Percentiles rank a stretch among this genome's conserved stretches.
Evolutionary conservation across 2,888 invertebrate genomes (phyloP).

Genomic region (Drosophila prolongata): DNA sequence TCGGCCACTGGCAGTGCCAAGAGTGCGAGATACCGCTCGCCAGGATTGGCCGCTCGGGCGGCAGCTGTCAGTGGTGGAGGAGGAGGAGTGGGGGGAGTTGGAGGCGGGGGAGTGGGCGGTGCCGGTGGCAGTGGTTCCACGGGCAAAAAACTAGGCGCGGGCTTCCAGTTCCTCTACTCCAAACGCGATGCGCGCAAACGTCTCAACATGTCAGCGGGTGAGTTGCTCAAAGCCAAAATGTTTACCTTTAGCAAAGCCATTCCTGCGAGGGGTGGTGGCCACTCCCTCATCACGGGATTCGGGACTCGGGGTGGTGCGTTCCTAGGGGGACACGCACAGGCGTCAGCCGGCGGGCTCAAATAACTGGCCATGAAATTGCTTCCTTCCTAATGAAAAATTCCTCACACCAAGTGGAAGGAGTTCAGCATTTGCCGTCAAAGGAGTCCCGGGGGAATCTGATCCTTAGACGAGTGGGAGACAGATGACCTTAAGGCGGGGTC

Average conservation of each 20-base stretch:
- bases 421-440: constrained; percentile 3
- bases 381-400: constrained; percentile 44
- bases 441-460: constrained; percentile 17
- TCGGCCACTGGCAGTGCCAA: constrained; percentile 88
- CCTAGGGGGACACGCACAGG: constrained; percentile 24
- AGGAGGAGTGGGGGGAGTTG: constrained; percentile 80
- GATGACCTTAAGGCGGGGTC: constrained; percentile 13
- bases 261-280: constrained; percentile 5
- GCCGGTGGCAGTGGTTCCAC: constrained; percentile 12
- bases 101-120: not conserved
- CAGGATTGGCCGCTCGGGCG: constrained; percentile 86
- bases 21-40: constrained; percentile 94
- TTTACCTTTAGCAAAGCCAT: constrained; percentile 31
- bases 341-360: constrained; percentile 9
- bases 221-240: constrained; percentile 79
- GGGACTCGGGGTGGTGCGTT: constrained; percentile 11
- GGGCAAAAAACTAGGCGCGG: constrained; percentile 88
- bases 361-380: constrained; percentile 27
- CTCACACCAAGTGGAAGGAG: constrained; percentile 27
- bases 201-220: constrained; percentile 86
- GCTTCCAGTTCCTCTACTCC: constrained; percentile 87
- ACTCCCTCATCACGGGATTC: constrained; percentile 6
- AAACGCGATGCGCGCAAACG: constrained; percentile 86
- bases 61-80: constrained; percentile 52
- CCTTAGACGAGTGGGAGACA: constrained; percentile 17